Conservation (phyloP, 2,797 vertebrate genomes). For the Gymnodraco acuticeps region DNA sequence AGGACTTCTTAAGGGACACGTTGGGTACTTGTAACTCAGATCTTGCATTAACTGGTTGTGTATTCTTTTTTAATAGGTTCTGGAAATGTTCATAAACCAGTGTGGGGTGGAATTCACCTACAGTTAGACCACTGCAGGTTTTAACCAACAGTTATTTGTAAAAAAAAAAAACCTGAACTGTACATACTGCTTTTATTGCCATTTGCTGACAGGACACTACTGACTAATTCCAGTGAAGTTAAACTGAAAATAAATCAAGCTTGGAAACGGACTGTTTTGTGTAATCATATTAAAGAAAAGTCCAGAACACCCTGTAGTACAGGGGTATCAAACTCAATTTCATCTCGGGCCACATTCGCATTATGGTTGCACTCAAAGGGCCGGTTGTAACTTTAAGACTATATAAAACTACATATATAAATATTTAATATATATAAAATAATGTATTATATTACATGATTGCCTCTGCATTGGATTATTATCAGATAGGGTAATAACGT, state of each 20-base stretch:
- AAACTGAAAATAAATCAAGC: slow-evolving; percentile 57
- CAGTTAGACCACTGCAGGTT: slow-evolving; percentile 23
- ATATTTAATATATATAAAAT: too few relatives aligned
- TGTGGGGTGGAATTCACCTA: slow-evolving; percentile 12
- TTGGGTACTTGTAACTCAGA: slow-evolving; percentile 3
- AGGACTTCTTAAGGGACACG: slow-evolving; percentile 25
- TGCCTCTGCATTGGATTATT: too few relatives aligned
- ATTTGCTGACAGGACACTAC: slow-evolving; percentile 37
- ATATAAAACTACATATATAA: too few relatives aligned
- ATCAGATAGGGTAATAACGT: too few relatives aligned
- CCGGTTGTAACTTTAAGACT: too few relatives aligned
- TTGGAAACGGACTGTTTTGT: slow-evolving; percentile 11
- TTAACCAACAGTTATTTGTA: slow-evolving; percentile 30
- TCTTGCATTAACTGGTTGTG: slow-evolving; percentile 45
- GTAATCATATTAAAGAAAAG: not conserved
- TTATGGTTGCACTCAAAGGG: too few relatives aligned
- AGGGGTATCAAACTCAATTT: too few relatives aligned
- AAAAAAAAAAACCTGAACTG: slow-evolving; percentile 41
- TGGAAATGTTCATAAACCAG: slow-evolving; percentile 24
- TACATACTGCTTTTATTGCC: slow-evolving; percentile 62
- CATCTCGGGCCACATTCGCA: too few relatives aligned
- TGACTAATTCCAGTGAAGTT: slow-evolving; percentile 66
- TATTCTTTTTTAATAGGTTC: not conserved
- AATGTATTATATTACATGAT: too few relatives aligned
- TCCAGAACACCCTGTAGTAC: not conserved